Evolutionary conservation across 2,113 vertebrate genomes (phyloP).

Genomic region (Lophura nycthemera): DNA sequence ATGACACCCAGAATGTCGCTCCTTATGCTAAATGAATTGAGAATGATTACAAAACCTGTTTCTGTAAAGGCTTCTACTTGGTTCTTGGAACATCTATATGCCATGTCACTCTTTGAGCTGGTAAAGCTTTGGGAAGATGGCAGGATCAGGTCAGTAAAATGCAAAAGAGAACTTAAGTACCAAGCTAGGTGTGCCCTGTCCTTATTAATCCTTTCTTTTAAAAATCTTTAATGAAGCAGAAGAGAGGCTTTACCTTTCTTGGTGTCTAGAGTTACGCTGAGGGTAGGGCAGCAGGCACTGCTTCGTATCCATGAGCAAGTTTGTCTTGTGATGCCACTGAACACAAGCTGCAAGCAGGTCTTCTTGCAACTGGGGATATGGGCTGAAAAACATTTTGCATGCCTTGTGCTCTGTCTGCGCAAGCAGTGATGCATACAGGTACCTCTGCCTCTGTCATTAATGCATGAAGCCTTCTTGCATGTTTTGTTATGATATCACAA

Average conservation of each 20-base stretch:
- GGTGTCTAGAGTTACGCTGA: neutral
- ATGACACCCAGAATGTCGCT: constrained; percentile 54
- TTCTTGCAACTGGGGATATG: neutral
- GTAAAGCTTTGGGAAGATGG: neutral
- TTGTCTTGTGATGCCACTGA: neutral
- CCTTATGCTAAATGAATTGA: constrained; percentile 65
- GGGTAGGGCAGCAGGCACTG: neutral
- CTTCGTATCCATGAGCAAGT: neutral
- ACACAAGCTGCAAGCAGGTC: neutral
- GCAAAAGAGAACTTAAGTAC: neutral
- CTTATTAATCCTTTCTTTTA: neutral
- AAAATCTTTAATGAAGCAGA: neutral
- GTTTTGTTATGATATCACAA: neutral
- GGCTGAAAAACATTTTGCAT: neutral
- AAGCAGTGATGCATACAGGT: neutral
- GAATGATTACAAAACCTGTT: constrained; percentile 49
- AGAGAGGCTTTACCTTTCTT: neutral
- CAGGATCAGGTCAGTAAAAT: neutral
- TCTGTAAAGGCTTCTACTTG: constrained; percentile 47
- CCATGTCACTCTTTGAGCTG: neutral
- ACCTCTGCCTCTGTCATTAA: neutral
- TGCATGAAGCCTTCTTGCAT: neutral
- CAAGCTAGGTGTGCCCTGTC: neutral
- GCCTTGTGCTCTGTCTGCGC: neutral
- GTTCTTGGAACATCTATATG: neutral